Evolutionary conservation across 2,113 vertebrate genomes (phyloP).

Genomic region (Ranitomeya imitator): DNA sequence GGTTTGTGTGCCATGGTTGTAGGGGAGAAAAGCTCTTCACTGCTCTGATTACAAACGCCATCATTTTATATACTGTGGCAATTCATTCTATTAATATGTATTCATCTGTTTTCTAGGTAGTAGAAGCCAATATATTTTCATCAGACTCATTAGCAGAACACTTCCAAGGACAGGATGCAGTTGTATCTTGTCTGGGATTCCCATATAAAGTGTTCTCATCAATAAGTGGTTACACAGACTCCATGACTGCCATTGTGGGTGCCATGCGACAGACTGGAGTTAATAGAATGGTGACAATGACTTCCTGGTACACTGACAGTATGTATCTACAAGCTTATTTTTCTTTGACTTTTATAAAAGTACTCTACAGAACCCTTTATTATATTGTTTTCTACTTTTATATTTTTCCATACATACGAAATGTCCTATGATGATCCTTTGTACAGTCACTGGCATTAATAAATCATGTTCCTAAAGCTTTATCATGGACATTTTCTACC

Average conservation of each 20-base stretch:
- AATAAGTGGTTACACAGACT: conserved; percentile 74
- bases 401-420: not conserved
- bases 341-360: too few species aligned
- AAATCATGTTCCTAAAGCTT: too few species aligned
- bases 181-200: conserved; percentile 81
- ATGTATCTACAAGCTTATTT: conserved; percentile 60
- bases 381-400: too few species aligned
- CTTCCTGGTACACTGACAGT: conserved; percentile 81
- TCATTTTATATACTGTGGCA: not conserved
- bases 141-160: conserved; percentile 68
- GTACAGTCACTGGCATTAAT: too few species aligned
- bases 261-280: conserved; percentile 73
- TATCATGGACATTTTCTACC: too few species aligned
- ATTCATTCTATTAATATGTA: not conserved
- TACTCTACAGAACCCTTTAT: too few species aligned
- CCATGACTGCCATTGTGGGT: conserved; percentile 66
- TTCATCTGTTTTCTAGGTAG: conserved; percentile 59
- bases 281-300: conserved; percentile 75
- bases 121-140: conserved; percentile 75
- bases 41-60: too few species aligned
- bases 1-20: too few species aligned
- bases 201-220: conserved; percentile 65
- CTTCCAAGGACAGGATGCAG: conserved; percentile 73
- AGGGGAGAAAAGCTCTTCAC: too few species aligned
- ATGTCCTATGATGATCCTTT: too few species aligned